Conservation (phyloP, 2,797 vertebrate species). For the Benthosema pterotum region DNA sequence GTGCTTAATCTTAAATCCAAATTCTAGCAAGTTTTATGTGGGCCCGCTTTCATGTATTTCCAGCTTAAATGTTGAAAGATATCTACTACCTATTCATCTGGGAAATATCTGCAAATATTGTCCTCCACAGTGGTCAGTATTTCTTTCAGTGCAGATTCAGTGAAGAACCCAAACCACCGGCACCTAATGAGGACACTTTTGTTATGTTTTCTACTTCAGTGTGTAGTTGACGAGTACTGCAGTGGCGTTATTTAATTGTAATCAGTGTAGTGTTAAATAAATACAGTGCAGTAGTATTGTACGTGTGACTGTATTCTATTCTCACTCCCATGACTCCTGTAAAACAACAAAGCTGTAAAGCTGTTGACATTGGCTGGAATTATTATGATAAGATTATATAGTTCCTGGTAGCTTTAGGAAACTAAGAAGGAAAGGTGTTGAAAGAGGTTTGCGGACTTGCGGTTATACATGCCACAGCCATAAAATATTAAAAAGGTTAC, state of each 20-base stretch:
- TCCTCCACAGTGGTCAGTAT: not conserved
- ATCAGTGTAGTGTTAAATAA: not conserved
- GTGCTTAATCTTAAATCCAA: conserved; percentile 34
- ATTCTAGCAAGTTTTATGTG: conserved; percentile 47
- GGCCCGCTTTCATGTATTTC: conserved; percentile 53
- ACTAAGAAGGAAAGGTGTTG: conserved; percentile 20
- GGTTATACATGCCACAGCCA: not conserved
- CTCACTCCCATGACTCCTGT: not conserved
- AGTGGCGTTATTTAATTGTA: not conserved
- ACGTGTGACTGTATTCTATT: conserved; percentile 4
- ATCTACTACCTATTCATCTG: no score
- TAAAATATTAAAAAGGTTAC: conserved; percentile 4
- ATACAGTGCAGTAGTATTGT: not conserved
- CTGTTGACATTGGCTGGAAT: not conserved
- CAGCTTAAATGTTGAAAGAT: no score
- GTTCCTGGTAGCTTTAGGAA: conserved; percentile 20
- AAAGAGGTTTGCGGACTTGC: conserved; percentile 24
- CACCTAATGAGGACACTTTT: conserved; percentile 26
- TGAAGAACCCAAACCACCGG: conserved; percentile 46
- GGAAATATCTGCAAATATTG: conserved; percentile 56
- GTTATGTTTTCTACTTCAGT: conserved; percentile 28
- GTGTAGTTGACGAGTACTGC: conserved; percentile 5
- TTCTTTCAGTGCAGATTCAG: not conserved
- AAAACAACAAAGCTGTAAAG: not conserved
- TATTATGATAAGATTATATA: conserved; percentile 16